Percentiles rank a stretch among this genome's conserved stretches.
Evolutionary conservation across 64 coral and sea anemone species (phyloP).

Genomic region (Stichodactyla mertensii): DNA sequence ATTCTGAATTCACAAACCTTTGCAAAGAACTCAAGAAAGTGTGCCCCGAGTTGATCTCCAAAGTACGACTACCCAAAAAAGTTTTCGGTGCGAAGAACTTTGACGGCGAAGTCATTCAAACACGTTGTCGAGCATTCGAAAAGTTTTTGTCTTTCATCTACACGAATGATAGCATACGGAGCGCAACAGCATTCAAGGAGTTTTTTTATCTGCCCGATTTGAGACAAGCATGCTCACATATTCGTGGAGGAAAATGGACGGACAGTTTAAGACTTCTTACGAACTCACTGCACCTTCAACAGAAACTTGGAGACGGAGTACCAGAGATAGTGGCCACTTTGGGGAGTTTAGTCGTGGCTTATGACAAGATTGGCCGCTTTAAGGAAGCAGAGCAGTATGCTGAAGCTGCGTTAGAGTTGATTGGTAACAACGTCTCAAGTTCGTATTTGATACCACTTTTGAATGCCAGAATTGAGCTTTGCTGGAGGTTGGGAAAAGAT

Average conservation of each 20-base stretch:
- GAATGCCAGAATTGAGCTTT: constrained; percentile 51
- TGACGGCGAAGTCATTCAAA: constrained; percentile 53
- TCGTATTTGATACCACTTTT: constrained; percentile 81
- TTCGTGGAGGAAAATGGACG: constrained; percentile 77
- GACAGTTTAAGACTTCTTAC: constrained; percentile 64
- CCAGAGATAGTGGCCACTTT: constrained; percentile 84
- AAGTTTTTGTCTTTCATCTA: constrained; percentile 65
- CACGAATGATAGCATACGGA: constrained; percentile 40
- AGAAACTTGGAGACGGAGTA: constrained; percentile 76
- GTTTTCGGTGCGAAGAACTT: constrained; percentile 74
- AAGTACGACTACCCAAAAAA: constrained; percentile 85
- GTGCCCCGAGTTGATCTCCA: constrained; percentile 50
- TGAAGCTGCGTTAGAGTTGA: constrained; percentile 65
- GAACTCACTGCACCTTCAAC: constrained; percentile 87
- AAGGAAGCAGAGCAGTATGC: constrained; percentile 83
- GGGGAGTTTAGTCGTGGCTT: constrained; percentile 71
- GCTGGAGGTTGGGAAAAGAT: constrained; percentile 59
- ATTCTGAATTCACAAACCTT: constrained; percentile 85
- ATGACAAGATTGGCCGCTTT: constrained; percentile 58
- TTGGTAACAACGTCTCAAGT: constrained; percentile 45
- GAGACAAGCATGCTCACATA: constrained; percentile 59
- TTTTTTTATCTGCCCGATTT: constrained; percentile 89
- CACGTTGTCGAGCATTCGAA: constrained; percentile 64
- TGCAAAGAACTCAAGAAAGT: constrained; percentile 83
- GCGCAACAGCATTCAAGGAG: constrained; percentile 63